A percentile compares a stretch with the other conserved stretches of the same genome.
These are phyloP conservation scores for Indri indri DNA, from an alignment of 2,113 vertebrate genomes.

Conservation along the genomic window DNA sequence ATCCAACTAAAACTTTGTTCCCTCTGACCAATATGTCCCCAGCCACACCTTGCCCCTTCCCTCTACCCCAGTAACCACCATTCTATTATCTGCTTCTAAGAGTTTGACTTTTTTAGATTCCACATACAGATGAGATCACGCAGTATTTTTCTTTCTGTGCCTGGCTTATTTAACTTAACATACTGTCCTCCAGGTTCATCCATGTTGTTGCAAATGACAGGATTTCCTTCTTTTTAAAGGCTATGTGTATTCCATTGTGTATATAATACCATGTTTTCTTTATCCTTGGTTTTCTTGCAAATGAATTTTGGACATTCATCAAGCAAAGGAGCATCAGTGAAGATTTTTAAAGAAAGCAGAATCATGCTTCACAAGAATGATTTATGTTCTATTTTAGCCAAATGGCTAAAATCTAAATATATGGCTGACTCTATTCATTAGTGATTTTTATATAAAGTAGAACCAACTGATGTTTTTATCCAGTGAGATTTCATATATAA, in stretches of 20 bases:
- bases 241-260: not conserved
- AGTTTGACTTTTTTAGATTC: not conserved
- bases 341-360: not conserved
- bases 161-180: not conserved
- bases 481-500: not conserved
- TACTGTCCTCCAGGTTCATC: not conserved
- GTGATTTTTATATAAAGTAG: not conserved
- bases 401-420: not conserved
- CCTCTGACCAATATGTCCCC: not conserved
- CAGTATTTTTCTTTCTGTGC: not conserved
- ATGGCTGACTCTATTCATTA: not conserved
- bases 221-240: not conserved
- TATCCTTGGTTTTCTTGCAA: not conserved
- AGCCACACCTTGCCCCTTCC: not conserved
- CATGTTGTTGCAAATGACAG: not conserved
- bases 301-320: not conserved
- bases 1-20: not conserved
- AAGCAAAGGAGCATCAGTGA: not conserved
- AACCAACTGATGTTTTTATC: not conserved
- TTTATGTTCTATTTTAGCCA: not conserved
- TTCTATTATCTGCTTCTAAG: not conserved
- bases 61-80: not conserved
- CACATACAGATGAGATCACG: not conserved
- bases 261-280: not conserved
- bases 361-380: not conserved